Percentiles rank a stretch among this genome's conserved stretches.
Evolutionary conservation across 2,113 vertebrate genomes (phyloP).

Genomic region (Zosterops hypoxanthus): DNA sequence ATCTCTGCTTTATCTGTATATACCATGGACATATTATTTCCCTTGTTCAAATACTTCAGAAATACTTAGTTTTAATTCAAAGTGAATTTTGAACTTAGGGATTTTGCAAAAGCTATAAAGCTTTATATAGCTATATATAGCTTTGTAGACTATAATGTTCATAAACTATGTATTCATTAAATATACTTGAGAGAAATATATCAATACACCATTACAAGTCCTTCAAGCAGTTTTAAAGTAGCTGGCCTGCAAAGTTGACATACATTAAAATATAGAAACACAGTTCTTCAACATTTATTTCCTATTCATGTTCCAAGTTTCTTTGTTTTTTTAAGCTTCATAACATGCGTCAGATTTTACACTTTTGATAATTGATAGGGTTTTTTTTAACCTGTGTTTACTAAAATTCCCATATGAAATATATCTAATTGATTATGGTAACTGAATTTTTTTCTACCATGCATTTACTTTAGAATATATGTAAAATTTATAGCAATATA

Average conservation of each 20-base stretch:
- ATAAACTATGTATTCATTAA: neutral
- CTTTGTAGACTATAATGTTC: neutral
- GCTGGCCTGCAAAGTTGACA: neutral
- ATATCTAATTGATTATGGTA: neutral
- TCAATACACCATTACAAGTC: neutral
- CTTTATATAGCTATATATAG: too few species aligned
- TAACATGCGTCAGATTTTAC: neutral
- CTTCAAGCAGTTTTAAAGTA: neutral
- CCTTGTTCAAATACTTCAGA: neutral
- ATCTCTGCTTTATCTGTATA: neutral
- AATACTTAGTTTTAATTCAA: neutral
- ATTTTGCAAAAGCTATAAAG: neutral
- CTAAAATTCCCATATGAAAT: neutral
- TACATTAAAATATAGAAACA: constrained; percentile 23
- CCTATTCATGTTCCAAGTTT: neutral
- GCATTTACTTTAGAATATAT: neutral
- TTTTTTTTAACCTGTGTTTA: neutral
- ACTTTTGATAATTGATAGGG: neutral
- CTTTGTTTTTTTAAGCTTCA: neutral
- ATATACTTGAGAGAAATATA: neutral
- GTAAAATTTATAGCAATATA: neutral
- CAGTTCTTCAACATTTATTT: neutral
- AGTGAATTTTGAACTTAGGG: neutral
- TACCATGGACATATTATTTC: neutral
- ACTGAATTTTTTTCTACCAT: neutral